These are phyloP conservation scores for Acridotheres tristis DNA, from an alignment of 2,797 vertebrate genomes.

Conservation along the genomic window DNA sequence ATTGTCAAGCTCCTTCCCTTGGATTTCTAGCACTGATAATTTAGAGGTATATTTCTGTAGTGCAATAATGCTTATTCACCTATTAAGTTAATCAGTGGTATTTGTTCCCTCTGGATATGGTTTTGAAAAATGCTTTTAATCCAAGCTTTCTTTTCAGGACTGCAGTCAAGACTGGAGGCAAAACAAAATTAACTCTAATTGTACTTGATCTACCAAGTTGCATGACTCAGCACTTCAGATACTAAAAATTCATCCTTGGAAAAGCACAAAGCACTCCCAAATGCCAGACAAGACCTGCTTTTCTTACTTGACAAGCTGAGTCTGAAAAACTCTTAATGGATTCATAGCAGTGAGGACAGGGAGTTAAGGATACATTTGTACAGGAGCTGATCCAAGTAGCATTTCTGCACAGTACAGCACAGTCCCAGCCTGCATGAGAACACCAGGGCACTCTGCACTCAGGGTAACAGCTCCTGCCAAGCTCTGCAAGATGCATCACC, in stretches of 20 bases:
- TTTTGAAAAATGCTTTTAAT: slow-evolving; percentile 13
- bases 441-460: background rate
- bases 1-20: background rate
- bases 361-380: background rate
- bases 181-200: slow-evolving; percentile 32
- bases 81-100: slow-evolving; percentile 39
- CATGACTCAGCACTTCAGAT: background rate
- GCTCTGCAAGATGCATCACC: background rate
- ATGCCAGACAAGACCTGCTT: background rate
- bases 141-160: slow-evolving; percentile 9
- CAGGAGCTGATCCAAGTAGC: background rate
- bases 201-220: background rate
- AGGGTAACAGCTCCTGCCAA: background rate
- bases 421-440: background rate
- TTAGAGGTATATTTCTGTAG: background rate
- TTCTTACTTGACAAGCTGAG: background rate
- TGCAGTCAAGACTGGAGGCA: background rate
- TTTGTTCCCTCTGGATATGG: background rate
- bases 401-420: rapidly evolving
- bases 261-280: background rate
- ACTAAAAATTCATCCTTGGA: background rate
- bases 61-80: background rate
- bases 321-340: background rate
- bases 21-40: background rate
- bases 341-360: background rate